Evolutionary conservation across 2,888 invertebrate genomes (phyloP).

Genomic region (Lathronympha strigana): DNA sequence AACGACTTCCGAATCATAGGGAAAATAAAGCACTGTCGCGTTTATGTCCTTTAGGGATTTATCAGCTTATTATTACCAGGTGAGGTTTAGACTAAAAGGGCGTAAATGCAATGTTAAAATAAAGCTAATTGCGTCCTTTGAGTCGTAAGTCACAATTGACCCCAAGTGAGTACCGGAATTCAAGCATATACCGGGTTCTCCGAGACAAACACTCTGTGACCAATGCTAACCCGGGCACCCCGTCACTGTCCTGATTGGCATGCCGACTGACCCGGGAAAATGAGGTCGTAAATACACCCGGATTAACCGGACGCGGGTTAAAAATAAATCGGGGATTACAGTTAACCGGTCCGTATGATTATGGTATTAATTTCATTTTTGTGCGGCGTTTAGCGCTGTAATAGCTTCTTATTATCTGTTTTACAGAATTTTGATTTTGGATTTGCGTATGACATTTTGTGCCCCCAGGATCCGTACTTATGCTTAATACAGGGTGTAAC

Average conservation of each 20-base stretch:
- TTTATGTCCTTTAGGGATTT: no score
- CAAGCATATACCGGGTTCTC: background rate
- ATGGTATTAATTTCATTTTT: slow-evolving; percentile 18
- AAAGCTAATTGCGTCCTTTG: no score
- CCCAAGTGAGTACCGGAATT: background rate
- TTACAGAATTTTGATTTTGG: background rate
- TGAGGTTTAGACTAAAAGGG: no score
- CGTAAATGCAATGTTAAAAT: no score
- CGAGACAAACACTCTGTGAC: background rate
- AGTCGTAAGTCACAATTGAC: background rate
- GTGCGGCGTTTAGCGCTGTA: background rate
- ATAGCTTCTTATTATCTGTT: background rate
- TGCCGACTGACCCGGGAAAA: slow-evolving; percentile 36
- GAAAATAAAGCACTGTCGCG: no score
- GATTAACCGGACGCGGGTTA: slow-evolving; percentile 27
- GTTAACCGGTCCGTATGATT: slow-evolving; percentile 15
- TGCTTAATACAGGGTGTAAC: no score
- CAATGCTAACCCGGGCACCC: background rate
- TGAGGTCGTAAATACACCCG: slow-evolving; percentile 37
- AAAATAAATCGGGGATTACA: slow-evolving; percentile 33
- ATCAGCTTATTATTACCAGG: no score
- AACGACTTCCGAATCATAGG: no score
- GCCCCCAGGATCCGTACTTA: no score
- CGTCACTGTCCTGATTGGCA: slow-evolving; percentile 36
- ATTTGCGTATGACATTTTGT: no score